Conservation (phyloP, 1,140 invertebrate genomes). For the Eulimnadia texana region DNA sequence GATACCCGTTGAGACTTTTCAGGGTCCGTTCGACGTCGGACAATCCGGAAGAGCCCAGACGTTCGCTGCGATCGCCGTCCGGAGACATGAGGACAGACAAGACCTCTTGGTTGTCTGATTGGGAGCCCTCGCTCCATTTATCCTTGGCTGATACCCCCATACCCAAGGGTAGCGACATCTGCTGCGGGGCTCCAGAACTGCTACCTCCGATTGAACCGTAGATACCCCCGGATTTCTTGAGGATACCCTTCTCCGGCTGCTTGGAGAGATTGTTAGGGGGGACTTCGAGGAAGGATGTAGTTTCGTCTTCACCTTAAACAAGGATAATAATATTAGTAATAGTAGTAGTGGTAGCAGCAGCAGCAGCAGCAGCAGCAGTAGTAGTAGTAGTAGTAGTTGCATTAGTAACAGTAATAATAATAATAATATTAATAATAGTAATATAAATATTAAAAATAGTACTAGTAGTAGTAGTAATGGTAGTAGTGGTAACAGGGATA, state of each 20-base stretch:
- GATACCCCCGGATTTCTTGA: conserved; percentile 65
- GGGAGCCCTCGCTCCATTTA: conserved; percentile 51
- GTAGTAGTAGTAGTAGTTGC: too few species aligned
- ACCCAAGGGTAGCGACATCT: conserved; percentile 6
- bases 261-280: conserved; percentile 57
- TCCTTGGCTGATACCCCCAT: conserved; percentile 24
- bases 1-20: conserved; percentile 78
- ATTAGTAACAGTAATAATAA: too few species aligned
- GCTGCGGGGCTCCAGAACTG: conserved; percentile 14
- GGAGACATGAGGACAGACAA: conserved; percentile 16
- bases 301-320: conserved; percentile 51
- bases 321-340: not conserved
- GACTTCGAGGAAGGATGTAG: conserved; percentile 59
- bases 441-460: too few species aligned
- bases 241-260: conserved; percentile 69
- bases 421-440: too few species aligned
- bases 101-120: conserved; percentile 52
- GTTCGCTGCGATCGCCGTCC: conserved; percentile 5
- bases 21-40: conserved; percentile 60
- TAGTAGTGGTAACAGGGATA: too few species aligned
- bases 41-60: conserved; percentile 22
- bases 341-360: too few species aligned
- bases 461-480: too few species aligned
- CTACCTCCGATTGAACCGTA: conserved; percentile 45
- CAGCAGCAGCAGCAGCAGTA: too few species aligned